Conservation (phyloP, 2,797 vertebrate species). For the Denticeps clupeoides region DNA sequence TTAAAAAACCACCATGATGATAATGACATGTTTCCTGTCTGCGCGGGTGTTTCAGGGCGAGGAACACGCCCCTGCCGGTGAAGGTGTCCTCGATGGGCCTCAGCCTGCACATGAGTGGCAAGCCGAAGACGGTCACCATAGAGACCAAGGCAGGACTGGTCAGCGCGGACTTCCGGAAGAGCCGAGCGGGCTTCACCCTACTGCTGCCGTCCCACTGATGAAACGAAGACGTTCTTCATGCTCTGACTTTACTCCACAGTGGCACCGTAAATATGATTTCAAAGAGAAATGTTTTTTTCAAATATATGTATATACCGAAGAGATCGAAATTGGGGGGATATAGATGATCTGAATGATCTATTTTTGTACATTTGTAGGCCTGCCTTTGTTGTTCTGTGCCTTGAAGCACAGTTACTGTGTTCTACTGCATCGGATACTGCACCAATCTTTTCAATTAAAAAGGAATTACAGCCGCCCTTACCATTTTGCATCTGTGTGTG, state of each 20-base stretch:
- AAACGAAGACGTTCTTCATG: too few species aligned
- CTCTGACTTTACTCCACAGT: conserved; percentile 7
- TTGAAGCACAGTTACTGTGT: too few species aligned
- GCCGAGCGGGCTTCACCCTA: conserved; percentile 51
- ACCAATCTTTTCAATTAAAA: too few species aligned
- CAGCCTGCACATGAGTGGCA: conserved; percentile 56
- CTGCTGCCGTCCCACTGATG: conserved; percentile 47
- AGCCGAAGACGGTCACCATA: conserved; percentile 47
- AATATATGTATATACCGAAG: conserved; percentile 14
- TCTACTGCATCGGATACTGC: not conserved
- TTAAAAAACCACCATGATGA: too few species aligned
- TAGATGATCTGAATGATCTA: too few species aligned
- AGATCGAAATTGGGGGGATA: too few species aligned
- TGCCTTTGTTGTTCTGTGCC: too few species aligned
- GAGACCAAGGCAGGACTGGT: conserved; percentile 47
- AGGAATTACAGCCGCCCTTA: too few species aligned
- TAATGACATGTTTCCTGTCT: too few species aligned
- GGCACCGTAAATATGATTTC: too few species aligned
- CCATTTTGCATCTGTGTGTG: not conserved
- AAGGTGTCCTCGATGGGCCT: conserved; percentile 44
- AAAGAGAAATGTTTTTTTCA: conserved; percentile 13
- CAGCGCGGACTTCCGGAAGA: conserved; percentile 56
- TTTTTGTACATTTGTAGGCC: too few species aligned
- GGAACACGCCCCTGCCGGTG: conserved; percentile 41
- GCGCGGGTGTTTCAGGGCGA: conserved; percentile 41